phyloP scores from a whole-genome alignment of 2,888 invertebrate species.

The Apotomis turbidana region DNA sequence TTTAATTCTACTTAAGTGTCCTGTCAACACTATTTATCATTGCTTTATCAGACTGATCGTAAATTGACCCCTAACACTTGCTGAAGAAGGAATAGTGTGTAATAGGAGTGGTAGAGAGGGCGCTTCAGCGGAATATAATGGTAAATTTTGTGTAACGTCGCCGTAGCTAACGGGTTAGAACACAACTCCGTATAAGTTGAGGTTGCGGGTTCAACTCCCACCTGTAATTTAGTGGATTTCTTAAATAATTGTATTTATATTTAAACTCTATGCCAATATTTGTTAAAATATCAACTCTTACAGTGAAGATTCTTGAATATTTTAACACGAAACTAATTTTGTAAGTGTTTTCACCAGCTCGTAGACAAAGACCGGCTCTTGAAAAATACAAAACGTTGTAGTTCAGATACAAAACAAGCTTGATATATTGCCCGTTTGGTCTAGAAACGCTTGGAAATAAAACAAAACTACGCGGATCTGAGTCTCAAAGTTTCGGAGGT shows the following conservation, averaged over 20 bases:
- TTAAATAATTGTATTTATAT: too few species aligned
- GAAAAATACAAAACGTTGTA: neutral
- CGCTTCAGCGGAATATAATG: too few species aligned
- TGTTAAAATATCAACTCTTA: neutral
- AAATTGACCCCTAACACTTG: too few species aligned
- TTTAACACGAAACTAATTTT: neutral
- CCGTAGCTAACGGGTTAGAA: too few species aligned
- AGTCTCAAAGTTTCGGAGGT: slow-evolving; percentile 28
- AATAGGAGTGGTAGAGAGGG: too few species aligned
- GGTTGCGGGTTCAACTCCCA: too few species aligned
- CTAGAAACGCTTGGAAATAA: slow-evolving; percentile 31
- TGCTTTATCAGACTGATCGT: too few species aligned
- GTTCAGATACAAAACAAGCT: slow-evolving; percentile 10
- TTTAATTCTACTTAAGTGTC: neutral
- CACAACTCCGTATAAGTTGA: neutral
- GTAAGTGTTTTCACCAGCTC: neutral
- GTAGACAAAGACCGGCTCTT: neutral
- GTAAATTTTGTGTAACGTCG: too few species aligned
- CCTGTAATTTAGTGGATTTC: too few species aligned
- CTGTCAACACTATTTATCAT: too few species aligned
- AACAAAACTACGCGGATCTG: slow-evolving; percentile 19
- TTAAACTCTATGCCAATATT: too few species aligned
- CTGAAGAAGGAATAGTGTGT: too few species aligned
- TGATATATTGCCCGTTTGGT: slow-evolving; percentile 13
- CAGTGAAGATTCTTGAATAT: neutral